Base-by-base conservation (phyloP, 1,140 invertebrate species). In the Neodiprion lecontei region DNA sequence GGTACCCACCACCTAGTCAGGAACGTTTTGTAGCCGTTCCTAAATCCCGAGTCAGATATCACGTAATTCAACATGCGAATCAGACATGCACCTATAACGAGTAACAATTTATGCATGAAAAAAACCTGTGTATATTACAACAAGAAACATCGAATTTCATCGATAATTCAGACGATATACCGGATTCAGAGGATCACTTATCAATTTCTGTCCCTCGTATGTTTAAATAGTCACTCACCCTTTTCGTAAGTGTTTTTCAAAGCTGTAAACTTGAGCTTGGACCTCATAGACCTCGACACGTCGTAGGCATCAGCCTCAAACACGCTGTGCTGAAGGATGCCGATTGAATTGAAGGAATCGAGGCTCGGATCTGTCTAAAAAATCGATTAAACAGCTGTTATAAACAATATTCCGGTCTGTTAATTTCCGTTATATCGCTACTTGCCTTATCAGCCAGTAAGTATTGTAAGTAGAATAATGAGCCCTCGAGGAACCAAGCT, bases 41-140 rank as follows among this genome's bases (percentile, higher is more conserved):
- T 89, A 84, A 95, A 94, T 50, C 89, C 90, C 53, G 85, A 81
- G 77, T 91, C 89, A 17, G 90, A 90, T 72, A 95, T 84, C 77
- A 92, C 92, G 77, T 90, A 88, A 78, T 91, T 88, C 90, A 94
- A 91, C 94, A 94, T 95, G 70, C 92, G 87, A 75, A 95, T 91
- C 53, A 95, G 85, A 70, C 91, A 91, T 73, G 90, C 91, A 78
- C 92, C 93, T 92, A 90, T 74, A 72, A 83, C 76, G 74, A 80
- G 82, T 40, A 75, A 72, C 47, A 70, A 69, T 70, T 11, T 53
- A 69, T 49, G 75, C 40, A 70, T 40, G 0, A 1, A 14, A 53
- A 61, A 14, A 50, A 14, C 9, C 53, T 74, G 40, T 28, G 17
- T 48, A 28, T 61, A 61, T 1, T 49, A 68, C 65, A 23, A 48